Evolutionary conservation across 2,797 vertebrate genomes (phyloP).

Genomic region (Carcharodon carcharias): DNA sequence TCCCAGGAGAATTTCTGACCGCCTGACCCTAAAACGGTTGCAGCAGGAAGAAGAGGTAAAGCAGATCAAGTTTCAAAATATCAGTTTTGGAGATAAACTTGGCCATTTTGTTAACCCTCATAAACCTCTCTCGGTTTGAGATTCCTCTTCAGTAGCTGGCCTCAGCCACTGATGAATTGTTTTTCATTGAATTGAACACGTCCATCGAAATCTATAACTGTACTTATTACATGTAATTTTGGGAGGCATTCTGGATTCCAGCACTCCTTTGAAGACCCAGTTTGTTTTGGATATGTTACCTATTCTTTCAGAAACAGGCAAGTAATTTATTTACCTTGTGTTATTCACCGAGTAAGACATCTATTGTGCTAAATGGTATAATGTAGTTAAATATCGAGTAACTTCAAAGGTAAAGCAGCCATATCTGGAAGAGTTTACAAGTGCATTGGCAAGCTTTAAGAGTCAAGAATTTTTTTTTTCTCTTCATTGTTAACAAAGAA

Average conservation of each 20-base stretch:
- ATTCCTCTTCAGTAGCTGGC: background rate
- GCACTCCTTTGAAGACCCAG: background rate
- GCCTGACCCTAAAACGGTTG: slow-evolving; percentile 61
- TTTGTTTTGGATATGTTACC: background rate
- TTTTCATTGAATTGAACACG: background rate
- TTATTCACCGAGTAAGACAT: background rate
- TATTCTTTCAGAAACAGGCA: background rate
- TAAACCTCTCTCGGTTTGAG: slow-evolving; percentile 21
- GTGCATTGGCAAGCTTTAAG: background rate
- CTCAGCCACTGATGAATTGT: background rate
- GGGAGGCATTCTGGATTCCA: background rate
- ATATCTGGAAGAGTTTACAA: background rate
- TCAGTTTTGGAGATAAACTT: slow-evolving; percentile 33
- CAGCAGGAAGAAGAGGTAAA: slow-evolving; percentile 64
- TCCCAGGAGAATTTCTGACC: slow-evolving; percentile 63
- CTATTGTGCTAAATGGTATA: background rate
- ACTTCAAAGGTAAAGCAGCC: background rate
- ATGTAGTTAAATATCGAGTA: background rate
- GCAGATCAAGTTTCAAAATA: slow-evolving; percentile 33
- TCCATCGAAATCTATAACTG: background rate
- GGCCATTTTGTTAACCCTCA: slow-evolving; percentile 27
- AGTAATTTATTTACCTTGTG: background rate
- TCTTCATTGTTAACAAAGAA: background rate
- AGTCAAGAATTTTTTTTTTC: background rate
- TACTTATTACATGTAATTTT: background rate